These are phyloP conservation scores for Paratrypauchen microcephalus DNA, from an alignment of 2,797 vertebrate genomes.

Conservation along the genomic window DNA sequence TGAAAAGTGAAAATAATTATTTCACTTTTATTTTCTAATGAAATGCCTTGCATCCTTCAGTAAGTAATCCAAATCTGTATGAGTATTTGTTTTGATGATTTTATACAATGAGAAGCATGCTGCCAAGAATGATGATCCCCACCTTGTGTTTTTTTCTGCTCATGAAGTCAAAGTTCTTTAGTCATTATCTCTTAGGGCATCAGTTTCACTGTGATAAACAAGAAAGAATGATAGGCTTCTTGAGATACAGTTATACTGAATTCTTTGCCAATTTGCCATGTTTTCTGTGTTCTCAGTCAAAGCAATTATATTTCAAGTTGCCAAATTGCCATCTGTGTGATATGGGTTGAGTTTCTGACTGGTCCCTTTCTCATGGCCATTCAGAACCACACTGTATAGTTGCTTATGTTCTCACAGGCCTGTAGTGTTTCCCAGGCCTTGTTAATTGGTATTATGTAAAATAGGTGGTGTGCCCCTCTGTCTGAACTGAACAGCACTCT, in stretches of 20 bases:
- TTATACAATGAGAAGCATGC: slow-evolving; percentile 51
- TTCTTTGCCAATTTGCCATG: neutral
- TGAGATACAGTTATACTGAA: neutral
- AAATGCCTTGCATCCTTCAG: slow-evolving; percentile 52
- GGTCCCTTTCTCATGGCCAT: slow-evolving; percentile 38
- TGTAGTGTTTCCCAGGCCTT: slow-evolving; percentile 24
- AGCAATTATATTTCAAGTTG: neutral
- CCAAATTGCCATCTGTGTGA: slow-evolving; percentile 6
- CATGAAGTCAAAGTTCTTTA: slow-evolving; percentile 40
- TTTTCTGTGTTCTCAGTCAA: neutral
- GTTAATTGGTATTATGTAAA: slow-evolving; percentile 39
- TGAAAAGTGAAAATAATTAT: slow-evolving; percentile 69
- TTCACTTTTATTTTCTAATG: slow-evolving; percentile 74
- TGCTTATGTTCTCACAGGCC: slow-evolving; percentile 39
- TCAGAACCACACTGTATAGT: slow-evolving; percentile 35
- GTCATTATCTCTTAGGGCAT: slow-evolving; percentile 24
- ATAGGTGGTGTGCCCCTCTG: slow-evolving; percentile 46
- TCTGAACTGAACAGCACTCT: slow-evolving; percentile 12
- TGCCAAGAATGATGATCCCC: slow-evolving; percentile 34
- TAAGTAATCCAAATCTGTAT: slow-evolving; percentile 33
- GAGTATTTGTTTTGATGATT: slow-evolving; percentile 28
- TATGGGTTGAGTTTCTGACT: slow-evolving; percentile 12
- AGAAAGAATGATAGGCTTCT: neutral
- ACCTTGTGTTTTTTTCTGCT: slow-evolving; percentile 37
- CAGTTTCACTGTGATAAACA: slow-evolving; percentile 28